These are phyloP conservation scores for Rhipidura dahli DNA, from an alignment of 2,113 vertebrate species.

Conservation along the genomic window DNA sequence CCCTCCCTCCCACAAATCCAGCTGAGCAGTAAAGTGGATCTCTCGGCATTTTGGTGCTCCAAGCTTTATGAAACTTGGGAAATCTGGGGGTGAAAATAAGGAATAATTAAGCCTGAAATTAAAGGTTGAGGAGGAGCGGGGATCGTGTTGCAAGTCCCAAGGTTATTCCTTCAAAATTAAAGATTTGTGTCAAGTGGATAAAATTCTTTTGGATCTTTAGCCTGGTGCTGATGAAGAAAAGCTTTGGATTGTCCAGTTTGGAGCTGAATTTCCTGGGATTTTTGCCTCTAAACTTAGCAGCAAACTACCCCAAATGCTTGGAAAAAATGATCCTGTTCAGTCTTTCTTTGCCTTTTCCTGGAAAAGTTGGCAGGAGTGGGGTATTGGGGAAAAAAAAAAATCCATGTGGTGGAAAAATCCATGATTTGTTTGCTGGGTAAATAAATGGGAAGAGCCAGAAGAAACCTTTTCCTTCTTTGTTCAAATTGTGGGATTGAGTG, in stretches of 20 bases:
- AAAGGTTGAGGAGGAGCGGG: neutral
- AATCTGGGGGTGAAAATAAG: accelerated
- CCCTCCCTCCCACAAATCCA: neutral
- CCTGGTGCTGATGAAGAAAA: neutral
- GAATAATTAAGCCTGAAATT: neutral
- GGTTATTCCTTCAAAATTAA: neutral
- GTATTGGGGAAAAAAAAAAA: neutral
- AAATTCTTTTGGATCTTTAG: neutral
- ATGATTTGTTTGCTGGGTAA: neutral
- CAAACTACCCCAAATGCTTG: accelerated
- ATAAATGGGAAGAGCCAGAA: neutral
- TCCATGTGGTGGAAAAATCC: neutral
- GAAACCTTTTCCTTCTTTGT: neutral
- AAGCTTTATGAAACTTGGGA: neutral
- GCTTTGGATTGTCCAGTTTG: neutral
- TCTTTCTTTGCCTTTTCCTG: neutral
- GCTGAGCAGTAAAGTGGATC: neutral
- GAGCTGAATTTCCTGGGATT: neutral
- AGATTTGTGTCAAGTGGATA: neutral
- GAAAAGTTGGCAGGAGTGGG: neutral
- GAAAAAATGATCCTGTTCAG: neutral
- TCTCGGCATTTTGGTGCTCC: accelerated
- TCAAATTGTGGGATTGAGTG: neutral
- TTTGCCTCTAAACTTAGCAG: neutral
- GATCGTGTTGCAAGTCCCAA: neutral